phyloP scores from a whole-genome alignment of 2,113 vertebrate genomes.

The Struthidea cinerea region DNA sequence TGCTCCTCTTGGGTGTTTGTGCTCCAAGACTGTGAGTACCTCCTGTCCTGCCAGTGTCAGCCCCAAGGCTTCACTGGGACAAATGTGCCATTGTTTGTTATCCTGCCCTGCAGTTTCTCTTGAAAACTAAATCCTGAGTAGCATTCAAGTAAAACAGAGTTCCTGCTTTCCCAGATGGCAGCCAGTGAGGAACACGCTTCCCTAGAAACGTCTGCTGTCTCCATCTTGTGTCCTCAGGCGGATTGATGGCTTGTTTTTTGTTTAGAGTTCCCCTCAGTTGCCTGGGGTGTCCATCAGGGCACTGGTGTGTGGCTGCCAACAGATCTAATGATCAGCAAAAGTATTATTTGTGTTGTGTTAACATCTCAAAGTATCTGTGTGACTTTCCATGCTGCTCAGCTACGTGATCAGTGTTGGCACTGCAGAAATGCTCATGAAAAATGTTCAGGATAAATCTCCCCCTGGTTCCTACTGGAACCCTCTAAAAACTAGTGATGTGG shows the following conservation, averaged over 20 bases:
- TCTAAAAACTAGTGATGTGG: not conserved
- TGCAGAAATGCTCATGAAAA: not conserved
- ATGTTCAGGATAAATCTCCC: not conserved
- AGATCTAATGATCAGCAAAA: not conserved
- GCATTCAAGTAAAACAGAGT: not conserved
- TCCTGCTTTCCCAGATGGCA: not conserved
- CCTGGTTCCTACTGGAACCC: not conserved
- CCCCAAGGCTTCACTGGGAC: not conserved
- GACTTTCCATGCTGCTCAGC: not conserved
- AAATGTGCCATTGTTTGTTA: not conserved
- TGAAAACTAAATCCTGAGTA: not conserved
- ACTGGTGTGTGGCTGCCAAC: not conserved
- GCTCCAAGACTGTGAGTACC: not conserved
- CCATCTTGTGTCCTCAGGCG: not conserved
- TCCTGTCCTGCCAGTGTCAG: not conserved
- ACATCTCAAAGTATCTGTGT: not conserved
- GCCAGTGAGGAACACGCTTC: not conserved
- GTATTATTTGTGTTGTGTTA: not conserved
- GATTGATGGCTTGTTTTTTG: not conserved
- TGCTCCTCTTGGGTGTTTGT: not conserved
- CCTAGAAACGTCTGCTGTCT: not conserved
- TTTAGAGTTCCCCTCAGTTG: not conserved
- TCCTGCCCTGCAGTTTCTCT: not conserved
- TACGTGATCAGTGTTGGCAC: accelerated
- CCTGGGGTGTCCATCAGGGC: not conserved